Conservation (phyloP, 2,797 vertebrate species). For the Chiroxiphia lanceolata region DNA sequence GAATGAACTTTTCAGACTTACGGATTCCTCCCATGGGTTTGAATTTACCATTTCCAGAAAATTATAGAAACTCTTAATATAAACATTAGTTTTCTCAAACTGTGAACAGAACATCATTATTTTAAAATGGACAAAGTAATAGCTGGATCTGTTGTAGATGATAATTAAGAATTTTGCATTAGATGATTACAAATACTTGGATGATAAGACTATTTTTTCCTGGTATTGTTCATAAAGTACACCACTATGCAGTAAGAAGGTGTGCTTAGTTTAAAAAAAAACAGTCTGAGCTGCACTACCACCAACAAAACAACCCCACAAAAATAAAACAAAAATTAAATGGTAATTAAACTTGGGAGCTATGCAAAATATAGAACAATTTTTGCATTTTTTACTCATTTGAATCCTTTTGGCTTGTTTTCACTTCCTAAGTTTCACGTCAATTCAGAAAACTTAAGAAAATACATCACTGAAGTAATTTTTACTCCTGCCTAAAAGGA, state of each 20-base stretch:
- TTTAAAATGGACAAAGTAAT: not conserved
- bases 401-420: not conserved
- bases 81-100: not conserved
- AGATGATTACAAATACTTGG: not conserved
- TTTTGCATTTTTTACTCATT: not conserved
- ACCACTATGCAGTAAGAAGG: not conserved
- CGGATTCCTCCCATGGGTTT: not conserved
- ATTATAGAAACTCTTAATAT: not conserved
- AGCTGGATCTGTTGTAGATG: not conserved
- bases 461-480: not conserved
- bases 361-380: not conserved
- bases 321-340: not conserved
- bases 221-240: not conserved
- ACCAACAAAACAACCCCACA: not conserved
- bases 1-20: not conserved
- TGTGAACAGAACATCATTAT: not conserved
- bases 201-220: not conserved
- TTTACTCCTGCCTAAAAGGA: not conserved
- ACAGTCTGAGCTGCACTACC: not conserved
- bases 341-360: not conserved
- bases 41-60: not conserved
- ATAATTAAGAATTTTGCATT: not conserved
- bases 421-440: not conserved
- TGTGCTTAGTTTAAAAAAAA: not conserved
- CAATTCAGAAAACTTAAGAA: not conserved